Base-by-base conservation (phyloP, 2,113 vertebrate species). In the Mustela lutreola region DNA sequence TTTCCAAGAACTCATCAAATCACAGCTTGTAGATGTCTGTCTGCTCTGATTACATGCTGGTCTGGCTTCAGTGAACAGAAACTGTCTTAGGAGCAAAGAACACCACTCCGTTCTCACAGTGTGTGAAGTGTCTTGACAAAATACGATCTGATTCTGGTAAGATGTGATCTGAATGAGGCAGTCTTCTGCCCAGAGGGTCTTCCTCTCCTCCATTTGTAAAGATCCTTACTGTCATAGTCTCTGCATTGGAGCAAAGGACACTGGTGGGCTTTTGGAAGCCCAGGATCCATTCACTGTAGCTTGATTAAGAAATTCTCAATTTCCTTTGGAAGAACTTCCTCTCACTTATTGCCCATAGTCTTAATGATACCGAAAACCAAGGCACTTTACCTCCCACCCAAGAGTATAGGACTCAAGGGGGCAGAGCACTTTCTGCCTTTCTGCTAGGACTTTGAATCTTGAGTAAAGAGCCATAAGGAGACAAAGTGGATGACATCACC, bases 21-120 rank as follows among this genome's bases (percentile, higher is more conserved):
- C 60, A 31, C 78, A 83, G 53, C 79, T 85, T 75, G 62, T 24
- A 60, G 85, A 53, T 73, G 60, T 56, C 85, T 95, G 6, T 81
- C 80, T 92, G 67, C 91, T 96, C 94, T 26, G 89, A 96, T 92
- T 90, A 71, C 62, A 85, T 36, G 58, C 95, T 85, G 80, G 75
- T 87, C 89, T 96, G 94, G 90, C 93, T 96, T 80, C 92, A 71
- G 95, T 60, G 92, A 95, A 87, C 83, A 97, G 89, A 94, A 94
- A 95, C 89, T 89, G 90, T 97, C 94, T 94, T 86, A n/a, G 22
- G 67, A 96, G 89, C 76, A 93, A 84, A 97, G 78, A 97, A 83
- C 78, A 89, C 67, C n/a, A 89, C 86, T 96, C 62, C 19, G 1
- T 73, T 93, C 67, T 93, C 58, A 92, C 53, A 15, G 50, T 11